Evolutionary conservation across 2,113 vertebrate genomes (phyloP).

Genomic region (Gadus macrocephalus): DNA sequence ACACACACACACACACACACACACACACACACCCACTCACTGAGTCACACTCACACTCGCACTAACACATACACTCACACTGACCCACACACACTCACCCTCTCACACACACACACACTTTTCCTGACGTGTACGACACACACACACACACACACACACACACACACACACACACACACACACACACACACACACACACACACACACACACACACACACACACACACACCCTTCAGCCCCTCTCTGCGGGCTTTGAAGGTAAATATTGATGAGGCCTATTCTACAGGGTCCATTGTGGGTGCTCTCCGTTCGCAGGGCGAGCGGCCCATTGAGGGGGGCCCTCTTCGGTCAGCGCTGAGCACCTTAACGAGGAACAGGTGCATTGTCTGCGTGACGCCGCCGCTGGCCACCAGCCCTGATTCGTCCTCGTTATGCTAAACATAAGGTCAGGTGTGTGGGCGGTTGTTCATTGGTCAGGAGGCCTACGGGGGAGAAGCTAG

Average conservation of each 20-base stretch:
- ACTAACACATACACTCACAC: neutral
- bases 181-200: slow-evolving; percentile 2
- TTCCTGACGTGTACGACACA: slow-evolving; percentile 13
- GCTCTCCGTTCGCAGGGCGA: slow-evolving; percentile 24
- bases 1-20: slow-evolving; percentile 5
- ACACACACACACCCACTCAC: neutral
- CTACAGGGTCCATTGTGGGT: slow-evolving; percentile 50
- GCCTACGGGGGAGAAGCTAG: too few species aligned
- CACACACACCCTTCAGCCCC: slow-evolving; percentile 33
- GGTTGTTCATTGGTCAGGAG: too few species aligned
- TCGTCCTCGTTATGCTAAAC: too few species aligned
- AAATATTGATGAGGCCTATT: slow-evolving; percentile 56
- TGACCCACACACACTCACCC: slow-evolving; percentile 16
- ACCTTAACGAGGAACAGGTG: slow-evolving; percentile 64
- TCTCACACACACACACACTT: slow-evolving; percentile 18
- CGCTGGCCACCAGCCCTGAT: too few species aligned
- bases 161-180: slow-evolving; percentile 47
- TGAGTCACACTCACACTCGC: neutral
- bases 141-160: slow-evolving; percentile 10
- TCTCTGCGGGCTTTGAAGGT: slow-evolving; percentile 63
- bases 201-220: slow-evolving; percentile 32
- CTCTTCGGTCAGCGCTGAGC: slow-evolving; percentile 51
- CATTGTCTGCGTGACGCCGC: slow-evolving; percentile 17
- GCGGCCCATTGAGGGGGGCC: slow-evolving; percentile 49
- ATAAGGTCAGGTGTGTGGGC: too few species aligned